A percentile compares a stretch with the other conserved stretches of the same genome.
Conservation (phyloP, 2,113 vertebrate genomes). For the Podarcis raffonei region DNA sequence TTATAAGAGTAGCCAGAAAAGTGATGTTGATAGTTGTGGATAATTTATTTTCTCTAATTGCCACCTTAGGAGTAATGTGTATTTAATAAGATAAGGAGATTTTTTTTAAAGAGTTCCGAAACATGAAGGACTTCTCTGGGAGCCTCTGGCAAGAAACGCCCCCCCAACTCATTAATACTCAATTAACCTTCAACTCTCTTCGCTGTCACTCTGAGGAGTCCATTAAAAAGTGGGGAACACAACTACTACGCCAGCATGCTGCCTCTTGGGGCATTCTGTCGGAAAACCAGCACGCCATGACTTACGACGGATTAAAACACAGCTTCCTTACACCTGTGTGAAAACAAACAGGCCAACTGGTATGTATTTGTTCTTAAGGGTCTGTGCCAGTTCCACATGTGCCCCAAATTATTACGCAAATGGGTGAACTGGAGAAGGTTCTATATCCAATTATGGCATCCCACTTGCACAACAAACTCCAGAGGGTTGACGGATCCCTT, state of each 20-base stretch:
- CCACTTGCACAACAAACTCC: too few species aligned
- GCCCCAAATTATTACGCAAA: too few species aligned
- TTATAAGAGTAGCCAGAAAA: conserved; percentile 8
- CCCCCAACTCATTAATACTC: neutral
- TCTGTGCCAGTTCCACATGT: too few species aligned
- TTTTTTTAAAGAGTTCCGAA: neutral
- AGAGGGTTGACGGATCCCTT: neutral
- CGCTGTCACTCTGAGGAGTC: too few species aligned
- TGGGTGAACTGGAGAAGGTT: too few species aligned
- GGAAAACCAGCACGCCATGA: too few species aligned
- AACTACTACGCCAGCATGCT: neutral
- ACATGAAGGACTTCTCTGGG: conserved; percentile 20
- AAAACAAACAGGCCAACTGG: neutral
- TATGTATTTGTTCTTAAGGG: too few species aligned
- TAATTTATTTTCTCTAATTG: conserved; percentile 40
- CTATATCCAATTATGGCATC: too few species aligned
- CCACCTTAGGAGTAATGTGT: conserved; percentile 12
- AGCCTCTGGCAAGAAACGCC: neutral
- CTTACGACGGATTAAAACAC: neutral
- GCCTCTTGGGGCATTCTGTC: neutral
- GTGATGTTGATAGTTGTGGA: neutral
- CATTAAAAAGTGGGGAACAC: neutral
- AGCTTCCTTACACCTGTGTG: neutral
- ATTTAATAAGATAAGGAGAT: neutral
- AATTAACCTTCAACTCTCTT: too few species aligned